These are phyloP conservation scores for Spodoptera litura DNA, from an alignment of 1,140 invertebrate genomes.

Conservation along the genomic window DNA sequence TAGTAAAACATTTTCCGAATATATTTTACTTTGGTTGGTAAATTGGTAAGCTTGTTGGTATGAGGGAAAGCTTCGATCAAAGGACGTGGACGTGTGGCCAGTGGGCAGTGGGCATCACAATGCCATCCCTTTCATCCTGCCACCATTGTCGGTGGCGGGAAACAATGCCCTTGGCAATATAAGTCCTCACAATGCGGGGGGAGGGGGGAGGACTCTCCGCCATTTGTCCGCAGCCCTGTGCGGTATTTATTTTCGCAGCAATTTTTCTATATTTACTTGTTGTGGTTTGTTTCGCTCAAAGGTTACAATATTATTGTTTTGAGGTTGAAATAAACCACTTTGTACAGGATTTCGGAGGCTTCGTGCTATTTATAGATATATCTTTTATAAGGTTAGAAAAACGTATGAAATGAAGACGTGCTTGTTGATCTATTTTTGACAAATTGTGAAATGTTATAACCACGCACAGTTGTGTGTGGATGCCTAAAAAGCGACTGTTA, in stretches of 20 bases:
- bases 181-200: conserved; percentile 10
- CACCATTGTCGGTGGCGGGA: conserved; percentile 10
- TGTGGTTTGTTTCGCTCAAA: background rate
- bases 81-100: background rate
- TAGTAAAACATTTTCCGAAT: no score
- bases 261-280: conserved; percentile 23
- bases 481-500: no score
- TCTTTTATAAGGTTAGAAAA: no score
- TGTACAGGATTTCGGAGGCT: no score
- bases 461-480: no score
- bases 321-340: background rate
- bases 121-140: conserved; percentile 2
- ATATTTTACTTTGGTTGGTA: no score
- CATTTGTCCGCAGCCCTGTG: background rate
- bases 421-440: no score
- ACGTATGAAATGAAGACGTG: no score
- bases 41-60: background rate
- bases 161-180: conserved; percentile 27
- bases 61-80: background rate
- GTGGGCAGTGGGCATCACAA: conserved; percentile 8
- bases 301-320: conserved; percentile 2
- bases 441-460: no score
- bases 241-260: conserved; percentile 12
- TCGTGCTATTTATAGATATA: no score
- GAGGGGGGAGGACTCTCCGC: background rate